Evolutionary conservation across 2,888 invertebrate species (phyloP).

Genomic region (Phoronis australis): DNA sequence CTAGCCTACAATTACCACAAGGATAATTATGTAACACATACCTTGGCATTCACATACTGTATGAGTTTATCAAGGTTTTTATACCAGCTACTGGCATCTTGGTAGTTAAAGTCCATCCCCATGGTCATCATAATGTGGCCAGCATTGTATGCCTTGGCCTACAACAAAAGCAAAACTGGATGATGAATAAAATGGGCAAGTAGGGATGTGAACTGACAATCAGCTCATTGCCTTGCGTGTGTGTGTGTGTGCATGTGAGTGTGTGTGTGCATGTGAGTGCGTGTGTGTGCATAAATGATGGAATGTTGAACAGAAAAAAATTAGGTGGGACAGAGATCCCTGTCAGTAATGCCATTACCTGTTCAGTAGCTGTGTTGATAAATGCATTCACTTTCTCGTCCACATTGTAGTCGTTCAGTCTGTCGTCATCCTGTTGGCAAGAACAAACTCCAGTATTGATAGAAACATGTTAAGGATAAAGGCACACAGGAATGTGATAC

Average conservation of each 20-base stretch:
- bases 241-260: too few relatives aligned
- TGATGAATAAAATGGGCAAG: background rate
- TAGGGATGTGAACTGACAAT: background rate
- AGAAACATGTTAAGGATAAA: too few relatives aligned
- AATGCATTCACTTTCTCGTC: conserved; percentile 61
- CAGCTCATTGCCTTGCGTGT: background rate
- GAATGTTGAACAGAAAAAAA: background rate
- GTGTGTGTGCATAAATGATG: too few relatives aligned
- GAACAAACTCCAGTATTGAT: too few relatives aligned
- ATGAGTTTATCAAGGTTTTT: conserved; percentile 82
- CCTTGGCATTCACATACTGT: conserved; percentile 62
- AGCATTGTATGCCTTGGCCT: conserved; percentile 58
- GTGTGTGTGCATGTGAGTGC: too few relatives aligned
- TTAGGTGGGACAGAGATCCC: background rate
- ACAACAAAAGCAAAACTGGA: conserved; percentile 26
- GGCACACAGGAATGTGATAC: too few relatives aligned
- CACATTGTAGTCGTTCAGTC: conserved; percentile 78
- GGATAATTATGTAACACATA: too few relatives aligned
- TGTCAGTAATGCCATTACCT: conserved; percentile 27
- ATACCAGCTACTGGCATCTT: conserved; percentile 74
- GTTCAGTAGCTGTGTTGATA: conserved; percentile 35
- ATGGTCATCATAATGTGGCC: conserved; percentile 76
- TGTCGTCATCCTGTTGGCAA: conserved; percentile 74
- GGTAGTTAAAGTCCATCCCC: conserved; percentile 88
- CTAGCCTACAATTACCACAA: conserved; percentile 60